Percentiles rank a stretch among this genome's conserved stretches.
Evolutionary conservation across 2,888 invertebrate species (phyloP).

Genomic region (Pharmacophagus antenor): DNA sequence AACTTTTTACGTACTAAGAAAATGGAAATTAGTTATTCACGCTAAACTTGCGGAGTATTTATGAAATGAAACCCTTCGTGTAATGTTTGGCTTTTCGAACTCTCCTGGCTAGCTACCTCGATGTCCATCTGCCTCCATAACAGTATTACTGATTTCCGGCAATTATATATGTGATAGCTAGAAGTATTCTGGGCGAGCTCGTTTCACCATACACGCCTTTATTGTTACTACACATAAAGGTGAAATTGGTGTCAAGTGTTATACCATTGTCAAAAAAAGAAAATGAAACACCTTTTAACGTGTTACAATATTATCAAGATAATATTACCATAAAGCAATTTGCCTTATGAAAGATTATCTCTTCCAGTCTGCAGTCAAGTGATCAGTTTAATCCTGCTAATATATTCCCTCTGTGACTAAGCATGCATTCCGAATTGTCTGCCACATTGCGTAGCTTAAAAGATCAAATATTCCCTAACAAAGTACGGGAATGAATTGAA

Average conservation of each 20-base stretch:
- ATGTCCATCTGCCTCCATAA: too few relatives aligned
- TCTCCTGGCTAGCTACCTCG: too few relatives aligned
- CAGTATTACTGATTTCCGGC: too few relatives aligned
- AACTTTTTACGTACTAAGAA: conserved; percentile 18
- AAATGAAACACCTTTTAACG: background rate
- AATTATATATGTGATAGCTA: too few relatives aligned
- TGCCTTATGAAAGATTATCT: background rate
- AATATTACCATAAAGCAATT: background rate
- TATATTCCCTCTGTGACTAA: conserved; percentile 2
- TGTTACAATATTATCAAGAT: background rate
- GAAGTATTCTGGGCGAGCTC: too few relatives aligned
- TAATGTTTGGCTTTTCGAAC: too few relatives aligned
- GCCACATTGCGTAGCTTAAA: background rate
- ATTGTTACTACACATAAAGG: too few relatives aligned
- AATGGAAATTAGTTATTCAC: conserved; percentile 7
- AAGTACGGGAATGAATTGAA: background rate
- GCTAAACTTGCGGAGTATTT: background rate
- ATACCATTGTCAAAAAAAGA: too few relatives aligned
- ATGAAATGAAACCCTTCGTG: background rate
- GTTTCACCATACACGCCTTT: too few relatives aligned
- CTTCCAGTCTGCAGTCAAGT: background rate
- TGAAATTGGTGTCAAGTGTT: too few relatives aligned
- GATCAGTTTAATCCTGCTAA: background rate
- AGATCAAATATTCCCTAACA: conserved; percentile 6
- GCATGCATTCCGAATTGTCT: background rate